Conservation (phyloP, 1,140 invertebrate genomes). For the Platyscapa corneri region DNA sequence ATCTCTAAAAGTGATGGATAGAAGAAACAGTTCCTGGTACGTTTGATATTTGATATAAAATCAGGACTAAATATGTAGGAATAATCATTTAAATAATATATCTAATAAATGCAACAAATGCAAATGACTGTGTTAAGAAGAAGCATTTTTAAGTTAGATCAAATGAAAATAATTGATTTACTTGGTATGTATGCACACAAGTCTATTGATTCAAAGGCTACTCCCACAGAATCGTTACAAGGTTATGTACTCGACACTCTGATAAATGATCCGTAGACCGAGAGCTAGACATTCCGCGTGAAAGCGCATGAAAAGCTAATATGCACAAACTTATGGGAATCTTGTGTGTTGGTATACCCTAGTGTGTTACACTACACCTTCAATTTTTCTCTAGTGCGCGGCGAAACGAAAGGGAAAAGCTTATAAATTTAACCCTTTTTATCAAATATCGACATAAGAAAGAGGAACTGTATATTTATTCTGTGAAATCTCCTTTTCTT, state of each 20-base stretch:
- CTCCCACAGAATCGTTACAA: neutral
- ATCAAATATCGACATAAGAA: constrained; percentile 1
- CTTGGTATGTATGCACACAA: neutral
- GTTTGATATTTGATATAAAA: too few species aligned
- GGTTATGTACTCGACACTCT: neutral
- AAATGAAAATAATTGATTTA: neutral
- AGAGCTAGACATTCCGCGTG: neutral
- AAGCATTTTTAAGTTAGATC: neutral
- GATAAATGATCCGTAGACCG: neutral
- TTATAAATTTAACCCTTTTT: constrained; percentile 12
- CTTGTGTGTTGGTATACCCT: neutral
- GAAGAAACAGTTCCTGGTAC: too few species aligned
- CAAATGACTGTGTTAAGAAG: neutral
- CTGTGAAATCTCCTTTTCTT: neutral
- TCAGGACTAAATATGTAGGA: too few species aligned
- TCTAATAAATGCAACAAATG: neutral
- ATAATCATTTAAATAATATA: too few species aligned
- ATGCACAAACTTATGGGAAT: neutral
- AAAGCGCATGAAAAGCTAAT: neutral
- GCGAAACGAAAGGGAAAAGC: constrained; percentile 4
- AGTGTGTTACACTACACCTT: neutral
- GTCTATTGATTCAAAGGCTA: neutral
- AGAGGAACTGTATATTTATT: neutral
- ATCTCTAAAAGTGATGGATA: too few species aligned
- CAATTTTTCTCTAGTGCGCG: neutral